These are phyloP conservation scores for Amphipyra berbera DNA, from an alignment of 2,888 invertebrate genomes.

Conservation along the genomic window DNA sequence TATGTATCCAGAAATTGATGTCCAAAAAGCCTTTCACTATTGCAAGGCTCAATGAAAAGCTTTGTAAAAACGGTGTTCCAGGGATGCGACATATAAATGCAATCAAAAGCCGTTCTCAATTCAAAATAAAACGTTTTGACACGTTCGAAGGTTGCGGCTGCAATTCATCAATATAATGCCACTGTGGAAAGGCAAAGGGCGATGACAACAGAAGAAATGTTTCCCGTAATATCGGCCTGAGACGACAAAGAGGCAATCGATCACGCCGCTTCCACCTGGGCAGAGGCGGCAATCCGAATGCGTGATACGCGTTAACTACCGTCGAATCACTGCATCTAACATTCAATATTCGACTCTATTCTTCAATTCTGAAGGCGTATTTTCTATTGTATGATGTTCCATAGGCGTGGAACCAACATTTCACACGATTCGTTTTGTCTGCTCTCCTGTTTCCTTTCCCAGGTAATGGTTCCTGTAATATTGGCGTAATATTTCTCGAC, in stretches of 20 bases:
- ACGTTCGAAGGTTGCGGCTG: slow-evolving; percentile 53
- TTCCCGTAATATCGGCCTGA: slow-evolving; percentile 72
- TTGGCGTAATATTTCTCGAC: slow-evolving; percentile 81
- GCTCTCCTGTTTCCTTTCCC: slow-evolving; percentile 71
- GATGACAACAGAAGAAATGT: slow-evolving; percentile 79
- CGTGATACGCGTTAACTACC: slow-evolving; percentile 84
- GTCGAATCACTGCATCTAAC: slow-evolving; percentile 58
- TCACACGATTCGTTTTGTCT: slow-evolving; percentile 78
- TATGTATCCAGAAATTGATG: not conserved
- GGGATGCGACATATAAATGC: slow-evolving; percentile 7
- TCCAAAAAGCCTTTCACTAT: not conserved
- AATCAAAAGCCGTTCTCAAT: not conserved
- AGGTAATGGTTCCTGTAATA: slow-evolving; percentile 79
- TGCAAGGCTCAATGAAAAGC: not conserved
- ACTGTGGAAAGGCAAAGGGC: slow-evolving; percentile 70
- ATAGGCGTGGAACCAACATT: slow-evolving; percentile 67
- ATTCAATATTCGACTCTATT: slow-evolving; percentile 64
- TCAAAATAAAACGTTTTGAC: slow-evolving; percentile 9
- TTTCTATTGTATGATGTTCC: slow-evolving; percentile 31
- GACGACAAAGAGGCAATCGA: slow-evolving; percentile 85
- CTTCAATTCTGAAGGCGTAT: slow-evolving; percentile 37
- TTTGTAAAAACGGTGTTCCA: too few species aligned
- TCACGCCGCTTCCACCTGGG: slow-evolving; percentile 81
- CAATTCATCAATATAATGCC: slow-evolving; percentile 80
- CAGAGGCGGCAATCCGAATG: slow-evolving; percentile 78